phyloP scores from a whole-genome alignment of 2,888 invertebrate species.

The Trichopoda pennipes region DNA sequence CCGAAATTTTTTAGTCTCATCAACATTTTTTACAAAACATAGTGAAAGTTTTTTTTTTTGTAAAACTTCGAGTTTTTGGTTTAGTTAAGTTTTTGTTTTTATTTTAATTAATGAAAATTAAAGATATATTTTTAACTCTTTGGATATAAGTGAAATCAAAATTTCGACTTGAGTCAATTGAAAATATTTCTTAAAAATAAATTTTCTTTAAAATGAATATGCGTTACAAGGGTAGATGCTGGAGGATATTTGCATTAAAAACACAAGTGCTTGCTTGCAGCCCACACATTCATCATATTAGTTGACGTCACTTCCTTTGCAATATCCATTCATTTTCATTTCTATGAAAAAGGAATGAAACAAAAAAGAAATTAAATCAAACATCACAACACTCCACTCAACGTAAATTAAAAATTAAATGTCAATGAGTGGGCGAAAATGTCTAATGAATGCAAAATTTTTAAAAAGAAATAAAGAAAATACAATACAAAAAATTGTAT shows the following conservation, averaged over 20 bases:
- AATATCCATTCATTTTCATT: conserved; percentile 37
- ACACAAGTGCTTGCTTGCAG: conserved; percentile 22
- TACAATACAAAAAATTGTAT: background rate
- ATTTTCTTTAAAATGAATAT: background rate
- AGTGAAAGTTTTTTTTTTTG: no score
- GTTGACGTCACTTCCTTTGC: conserved; percentile 29
- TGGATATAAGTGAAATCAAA: background rate
- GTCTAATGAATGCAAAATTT: conserved; percentile 46
- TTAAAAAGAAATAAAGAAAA: conserved; percentile 16
- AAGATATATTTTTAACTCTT: no score
- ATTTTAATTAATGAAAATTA: no score
- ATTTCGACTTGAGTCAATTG: background rate
- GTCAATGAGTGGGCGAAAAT: conserved; percentile 61
- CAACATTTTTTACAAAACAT: no score
- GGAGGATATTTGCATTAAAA: conserved; percentile 25
- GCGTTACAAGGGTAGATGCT: conserved; percentile 16
- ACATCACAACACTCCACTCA: conserved; percentile 37
- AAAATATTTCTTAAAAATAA: background rate
- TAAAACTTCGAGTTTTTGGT: no score
- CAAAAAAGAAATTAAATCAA: conserved; percentile 56
- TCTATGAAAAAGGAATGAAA: conserved; percentile 45
- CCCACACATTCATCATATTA: conserved; percentile 36
- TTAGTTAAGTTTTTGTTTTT: no score
- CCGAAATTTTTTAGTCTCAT: no score
- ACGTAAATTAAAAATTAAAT: conserved; percentile 55